Evolutionary conservation across 1,140 invertebrate species (phyloP), one percentile per base, ranked within the genome.

Genomic region (Globodera rostochiensis): DNA sequence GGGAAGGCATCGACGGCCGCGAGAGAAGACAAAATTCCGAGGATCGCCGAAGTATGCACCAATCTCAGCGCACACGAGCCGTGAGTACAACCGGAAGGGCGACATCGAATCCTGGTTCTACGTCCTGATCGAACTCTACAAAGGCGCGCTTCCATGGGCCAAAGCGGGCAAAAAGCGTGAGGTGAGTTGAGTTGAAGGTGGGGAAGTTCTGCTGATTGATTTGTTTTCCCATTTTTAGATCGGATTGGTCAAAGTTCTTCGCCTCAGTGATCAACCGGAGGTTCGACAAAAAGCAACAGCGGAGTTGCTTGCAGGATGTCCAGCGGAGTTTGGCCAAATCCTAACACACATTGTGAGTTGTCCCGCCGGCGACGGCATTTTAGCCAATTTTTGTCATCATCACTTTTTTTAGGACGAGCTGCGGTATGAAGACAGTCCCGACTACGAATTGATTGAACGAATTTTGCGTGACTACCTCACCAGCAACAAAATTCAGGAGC

Each of bases 41-140:
- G 86, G 86, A 45, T 87, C 86, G 6, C 80, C 86, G 19, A 82
- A 84, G 46, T 87, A 88, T 70, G 86, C 86, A 13, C 83, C 86
- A 15, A 73, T 88, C n/a, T 73, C 80, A 3, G 84, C 83, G 53
- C 86, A 88, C 70, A 84, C 83, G 57, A 76, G 80, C 47, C 77
- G 86, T 19, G 86, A 87, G 71, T 80, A 73, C n/a, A 80, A 75
- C 47, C 85, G 86, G 60, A 85, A 84, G 49, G 83, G 82, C 74
- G 86, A 86, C 67, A 46, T 85, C 21, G 83, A 82, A 53, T 74
- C 77, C 6, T 86, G 87, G 86, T 46, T 86, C 13, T 83, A 83
- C 66, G 74, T 80, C 74, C 45, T 46, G 57, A 86, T 86, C 9
- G 85, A 86, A 49, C 46, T 86, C 66, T 85, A 81, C 49, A 86